Percentiles rank a stretch among this genome's conserved stretches.
phyloP scores from a whole-genome alignment of 2,888 invertebrate genomes.

The Eupithecia subfuscata region DNA sequence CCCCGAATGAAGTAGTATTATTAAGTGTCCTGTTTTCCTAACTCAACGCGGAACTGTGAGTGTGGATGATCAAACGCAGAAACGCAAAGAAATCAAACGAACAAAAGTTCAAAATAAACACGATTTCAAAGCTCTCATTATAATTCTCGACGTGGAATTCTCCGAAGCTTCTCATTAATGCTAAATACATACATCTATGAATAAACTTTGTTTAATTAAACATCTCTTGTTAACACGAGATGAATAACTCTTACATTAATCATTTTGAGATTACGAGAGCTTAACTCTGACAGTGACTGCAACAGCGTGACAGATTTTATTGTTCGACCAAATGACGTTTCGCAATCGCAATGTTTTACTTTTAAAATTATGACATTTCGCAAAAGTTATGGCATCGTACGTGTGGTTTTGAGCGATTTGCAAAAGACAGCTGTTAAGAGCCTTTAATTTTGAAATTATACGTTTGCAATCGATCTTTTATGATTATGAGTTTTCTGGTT shows the following conservation, averaged over 20 bases:
- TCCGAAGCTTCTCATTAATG: conserved; percentile 37
- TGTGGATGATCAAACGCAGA: conserved; percentile 5
- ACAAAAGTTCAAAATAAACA: conserved; percentile 11
- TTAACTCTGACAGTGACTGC: conserved; percentile 11
- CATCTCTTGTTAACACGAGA: conserved; percentile 41
- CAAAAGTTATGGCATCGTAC: conserved; percentile 35
- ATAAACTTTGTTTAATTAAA: conserved; percentile 43
- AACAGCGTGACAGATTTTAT: conserved; percentile 34
- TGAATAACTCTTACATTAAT: conserved; percentile 43
- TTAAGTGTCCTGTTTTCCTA: conserved; percentile 4
- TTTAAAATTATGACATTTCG: conserved; percentile 35
- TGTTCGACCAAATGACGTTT: conserved; percentile 31
- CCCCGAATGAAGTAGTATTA: not conserved
- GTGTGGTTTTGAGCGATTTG: conserved; percentile 40
- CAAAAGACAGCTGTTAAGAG: conserved; percentile 37
- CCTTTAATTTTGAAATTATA: conserved; percentile 40
- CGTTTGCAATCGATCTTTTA: conserved; percentile 37
- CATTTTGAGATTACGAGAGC: conserved; percentile 40
- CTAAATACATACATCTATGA: conserved; percentile 38
- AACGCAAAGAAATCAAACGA: conserved; percentile 10
- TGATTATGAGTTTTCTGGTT: conserved; percentile 21
- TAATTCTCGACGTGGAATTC: conserved; percentile 21
- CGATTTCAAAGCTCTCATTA: conserved; percentile 19
- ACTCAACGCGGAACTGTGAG: not conserved
- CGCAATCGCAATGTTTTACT: conserved; percentile 30